phyloP scores from a whole-genome alignment of 23 tunicate species.

The Botrylloides violaceus region DNA sequence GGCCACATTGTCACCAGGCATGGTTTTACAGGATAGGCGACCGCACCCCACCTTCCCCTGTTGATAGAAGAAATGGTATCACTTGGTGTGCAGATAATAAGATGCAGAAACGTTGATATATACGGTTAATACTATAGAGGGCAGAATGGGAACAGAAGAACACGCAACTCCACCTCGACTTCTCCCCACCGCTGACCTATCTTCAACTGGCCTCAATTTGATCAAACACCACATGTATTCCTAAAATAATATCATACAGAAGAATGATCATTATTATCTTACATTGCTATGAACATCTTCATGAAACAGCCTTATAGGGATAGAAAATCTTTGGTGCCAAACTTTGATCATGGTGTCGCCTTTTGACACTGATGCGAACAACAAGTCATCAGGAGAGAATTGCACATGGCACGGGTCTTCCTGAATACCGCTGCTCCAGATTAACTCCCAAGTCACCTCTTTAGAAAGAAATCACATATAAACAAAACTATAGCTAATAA shows the following conservation, averaged over 20 bases:
- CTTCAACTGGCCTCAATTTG: constrained; percentile 4
- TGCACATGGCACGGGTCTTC: constrained; percentile 41
- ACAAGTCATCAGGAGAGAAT: constrained; percentile 47
- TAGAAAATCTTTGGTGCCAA: constrained; percentile 38
- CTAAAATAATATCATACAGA: not conserved
- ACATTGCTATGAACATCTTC: too few relatives aligned
- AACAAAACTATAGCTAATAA: too few relatives aligned
- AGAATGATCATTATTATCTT: too few relatives aligned
- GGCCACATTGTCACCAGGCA: too few relatives aligned
- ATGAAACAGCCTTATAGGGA: constrained; percentile 1
- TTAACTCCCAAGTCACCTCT: constrained; percentile 37
- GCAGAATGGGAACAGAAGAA: too few relatives aligned
- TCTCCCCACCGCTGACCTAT: not conserved
- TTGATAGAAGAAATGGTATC: too few relatives aligned
- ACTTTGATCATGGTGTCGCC: constrained; percentile 87
- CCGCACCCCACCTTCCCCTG: too few relatives aligned
- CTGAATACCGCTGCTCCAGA: constrained; percentile 53
- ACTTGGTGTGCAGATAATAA: too few relatives aligned
- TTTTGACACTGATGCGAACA: constrained; percentile 63
- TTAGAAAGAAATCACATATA: too few relatives aligned
- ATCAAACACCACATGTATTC: not conserved
- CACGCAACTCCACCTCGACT: not conserved
- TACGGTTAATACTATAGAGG: too few relatives aligned
- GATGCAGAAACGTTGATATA: too few relatives aligned
- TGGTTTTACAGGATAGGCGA: too few relatives aligned